Conservation (phyloP, 2,797 vertebrate genomes). For the Lateolabrax maculatus region DNA sequence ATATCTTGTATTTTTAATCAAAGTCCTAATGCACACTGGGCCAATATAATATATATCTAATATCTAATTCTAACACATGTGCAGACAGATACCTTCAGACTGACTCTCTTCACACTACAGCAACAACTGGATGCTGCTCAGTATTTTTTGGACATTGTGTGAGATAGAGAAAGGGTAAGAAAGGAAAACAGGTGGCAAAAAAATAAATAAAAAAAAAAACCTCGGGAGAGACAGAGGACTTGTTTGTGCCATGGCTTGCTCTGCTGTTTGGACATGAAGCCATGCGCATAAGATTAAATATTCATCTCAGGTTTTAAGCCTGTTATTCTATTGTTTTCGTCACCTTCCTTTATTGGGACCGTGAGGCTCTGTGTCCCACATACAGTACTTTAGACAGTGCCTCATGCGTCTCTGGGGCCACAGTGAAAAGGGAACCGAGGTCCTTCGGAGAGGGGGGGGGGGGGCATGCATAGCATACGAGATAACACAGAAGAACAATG, state of each 20-base stretch:
- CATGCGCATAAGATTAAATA: slow-evolving; percentile 61
- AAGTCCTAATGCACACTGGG: neutral
- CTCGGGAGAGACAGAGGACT: slow-evolving; percentile 25
- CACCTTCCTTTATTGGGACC: slow-evolving; percentile 49
- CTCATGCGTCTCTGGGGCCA: slow-evolving; percentile 64
- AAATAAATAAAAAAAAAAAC: neutral
- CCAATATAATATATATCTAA: too few species aligned
- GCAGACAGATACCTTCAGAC: neutral
- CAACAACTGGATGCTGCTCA: neutral
- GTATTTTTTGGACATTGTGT: slow-evolving; percentile 5
- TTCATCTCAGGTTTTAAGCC: slow-evolving; percentile 61
- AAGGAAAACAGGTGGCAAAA: slow-evolving; percentile 10
- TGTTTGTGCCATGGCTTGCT: slow-evolving; percentile 29
- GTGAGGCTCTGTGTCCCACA: slow-evolving; percentile 70
- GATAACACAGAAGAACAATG: slow-evolving; percentile 76
- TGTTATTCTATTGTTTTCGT: slow-evolving; percentile 60
- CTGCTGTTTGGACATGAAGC: slow-evolving; percentile 36
- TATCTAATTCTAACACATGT: neutral
- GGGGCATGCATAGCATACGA: slow-evolving; percentile 55
- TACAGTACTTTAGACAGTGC: slow-evolving; percentile 57
- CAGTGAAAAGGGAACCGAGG: slow-evolving; percentile 60
- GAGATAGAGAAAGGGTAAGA: slow-evolving; percentile 6
- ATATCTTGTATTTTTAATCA: neutral
- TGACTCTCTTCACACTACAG: neutral
- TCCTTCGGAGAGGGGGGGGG: slow-evolving; percentile 49